Evolutionary conservation across 2,797 vertebrate species (phyloP), one percentile per base, ranked within the genome.

Genomic region (Aselliscus stoliczkanus): DNA sequence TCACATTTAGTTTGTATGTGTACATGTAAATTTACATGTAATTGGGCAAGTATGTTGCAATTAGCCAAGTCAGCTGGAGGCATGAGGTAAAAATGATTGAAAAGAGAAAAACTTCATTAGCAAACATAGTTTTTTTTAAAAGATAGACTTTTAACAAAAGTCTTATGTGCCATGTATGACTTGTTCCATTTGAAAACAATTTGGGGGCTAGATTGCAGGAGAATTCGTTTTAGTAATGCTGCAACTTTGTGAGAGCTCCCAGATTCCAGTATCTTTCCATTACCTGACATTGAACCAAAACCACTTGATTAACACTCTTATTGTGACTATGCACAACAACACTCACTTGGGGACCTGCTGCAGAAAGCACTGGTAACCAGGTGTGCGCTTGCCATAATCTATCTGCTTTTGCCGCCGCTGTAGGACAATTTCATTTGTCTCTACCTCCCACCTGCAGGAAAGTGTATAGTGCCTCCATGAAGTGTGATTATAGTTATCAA

Each of bases 361-460:
- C 73, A 98, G 97, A 97, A 99, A 99, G 97, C 97, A 98, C 98
- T 98, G 99, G 98, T 99, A 99, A 65, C 99, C 99, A 93, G 98
- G 98, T 21, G 99, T 99, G 97, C 99, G 98, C 96, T 99, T 99
- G 21, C 99, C 99, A 37, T 99, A 99, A 97, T 99, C 98, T 97
- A 99, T 99, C 98, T 99, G 99, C 93, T 99, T 99, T 97, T 99
- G 99, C 54, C 98, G 92, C 37, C 98, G 97, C 94, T 98, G 99
- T 95, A 99, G 97, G 67, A 99, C 98, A 0, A 95, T 98, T 7
- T 98, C 98, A 62, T 99, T 99, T 62, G 98, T 99, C 97, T 99
- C 99, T 34, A 98, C 98, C 95, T 99, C 99, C 0, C 97, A 98
- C 92, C 98, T 98, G 90, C 5, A 23, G 96, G 95, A 1, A 97